Evolutionary conservation across 2,797 vertebrate species (phyloP), one percentile per base, ranked within the genome.

Genomic region (Megalops cyprinoides): DNA sequence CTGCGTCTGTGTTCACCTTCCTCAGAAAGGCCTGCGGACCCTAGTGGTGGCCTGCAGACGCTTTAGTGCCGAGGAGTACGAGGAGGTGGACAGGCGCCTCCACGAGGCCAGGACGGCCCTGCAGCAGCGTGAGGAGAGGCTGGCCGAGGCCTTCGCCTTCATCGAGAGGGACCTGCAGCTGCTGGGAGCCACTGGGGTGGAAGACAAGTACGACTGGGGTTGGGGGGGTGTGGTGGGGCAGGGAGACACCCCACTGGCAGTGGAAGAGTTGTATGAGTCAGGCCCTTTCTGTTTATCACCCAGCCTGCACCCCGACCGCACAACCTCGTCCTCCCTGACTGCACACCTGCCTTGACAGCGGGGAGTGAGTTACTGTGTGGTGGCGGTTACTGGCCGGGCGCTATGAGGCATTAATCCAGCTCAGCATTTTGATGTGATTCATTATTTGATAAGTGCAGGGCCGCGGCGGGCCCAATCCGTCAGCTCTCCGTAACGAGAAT

Each of bases 201-300:
- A 99, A 91, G 98, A 99, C 94, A 98, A 96, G 98, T 97, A 95
- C 83, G 95, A 86, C 46, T n/a, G n/a, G n/a, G n/a, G n/a, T n/a
- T n/a, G n/a, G n/a, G n/a, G n/a, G n/a, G n/a, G n/a, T n/a, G n/a
- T n/a, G n/a, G n/a, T n/a, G n/a, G n/a, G n/a, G n/a, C n/a, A n/a
- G n/a, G n/a, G n/a, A n/a, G n/a, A n/a, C n/a, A n/a, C n/a, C n/a
- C n/a, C n/a, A n/a, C n/a, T n/a, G n/a, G n/a, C n/a, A n/a, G n/a
- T n/a, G n/a, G n/a, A n/a, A n/a, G n/a, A n/a, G n/a, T n/a, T n/a
- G n/a, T n/a, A n/a, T n/a, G n/a, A n/a, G n/a, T n/a, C n/a, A n/a
- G n/a, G n/a, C n/a, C n/a, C n/a, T n/a, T n/a, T n/a, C n/a, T n/a
- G n/a, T n/a, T n/a, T n/a, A n/a, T n/a, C n/a, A n/a, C n/a, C n/a